A percentile compares a stretch with the other conserved stretches of the same genome.
These are phyloP conservation scores for Buphagus erythrorhynchus DNA, from an alignment of 2,797 vertebrate genomes.

Conservation along the genomic window DNA sequence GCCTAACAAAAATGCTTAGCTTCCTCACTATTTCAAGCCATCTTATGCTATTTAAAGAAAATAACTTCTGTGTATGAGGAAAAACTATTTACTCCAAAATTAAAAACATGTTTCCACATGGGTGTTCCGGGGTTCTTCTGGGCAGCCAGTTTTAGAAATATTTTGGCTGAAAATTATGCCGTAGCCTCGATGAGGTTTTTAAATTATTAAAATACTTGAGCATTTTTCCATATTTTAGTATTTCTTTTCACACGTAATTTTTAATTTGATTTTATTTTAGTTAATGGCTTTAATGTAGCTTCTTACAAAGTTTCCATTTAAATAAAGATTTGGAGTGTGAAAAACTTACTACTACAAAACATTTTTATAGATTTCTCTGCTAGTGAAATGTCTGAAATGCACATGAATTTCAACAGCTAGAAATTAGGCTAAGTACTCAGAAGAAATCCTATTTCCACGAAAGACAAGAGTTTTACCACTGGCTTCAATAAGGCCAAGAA, in stretches of 20 bases:
- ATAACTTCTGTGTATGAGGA: slow-evolving; percentile 16
- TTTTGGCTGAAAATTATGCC: slow-evolving; percentile 54
- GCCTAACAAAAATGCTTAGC: slow-evolving; percentile 1
- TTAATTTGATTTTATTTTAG: background rate
- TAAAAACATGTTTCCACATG: slow-evolving; percentile 72
- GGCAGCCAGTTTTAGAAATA: slow-evolving; percentile 54
- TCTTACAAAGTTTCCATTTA: background rate
- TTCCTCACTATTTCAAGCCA: slow-evolving; percentile 54
- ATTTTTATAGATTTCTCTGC: background rate
- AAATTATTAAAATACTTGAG: slow-evolving; percentile 55
- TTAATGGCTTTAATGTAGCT: background rate
- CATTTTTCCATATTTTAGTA: slow-evolving; percentile 30
- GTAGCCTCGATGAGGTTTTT: slow-evolving; percentile 39
- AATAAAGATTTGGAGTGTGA: background rate
- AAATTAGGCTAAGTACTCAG: background rate
- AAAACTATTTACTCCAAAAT: slow-evolving; percentile 74
- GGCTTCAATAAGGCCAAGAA: background rate
- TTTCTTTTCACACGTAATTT: background rate
- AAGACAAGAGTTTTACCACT: background rate
- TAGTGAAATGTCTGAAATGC: background rate
- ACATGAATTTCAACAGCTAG: background rate
- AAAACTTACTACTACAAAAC: background rate
- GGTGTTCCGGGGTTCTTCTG: slow-evolving; percentile 68
- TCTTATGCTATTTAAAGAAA: slow-evolving; percentile 33
- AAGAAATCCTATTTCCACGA: background rate